Percentiles rank a stretch among this genome's conserved stretches.
Evolutionary conservation across 2,888 invertebrate species (phyloP).

Genomic region (Isotomurus palustris): DNA sequence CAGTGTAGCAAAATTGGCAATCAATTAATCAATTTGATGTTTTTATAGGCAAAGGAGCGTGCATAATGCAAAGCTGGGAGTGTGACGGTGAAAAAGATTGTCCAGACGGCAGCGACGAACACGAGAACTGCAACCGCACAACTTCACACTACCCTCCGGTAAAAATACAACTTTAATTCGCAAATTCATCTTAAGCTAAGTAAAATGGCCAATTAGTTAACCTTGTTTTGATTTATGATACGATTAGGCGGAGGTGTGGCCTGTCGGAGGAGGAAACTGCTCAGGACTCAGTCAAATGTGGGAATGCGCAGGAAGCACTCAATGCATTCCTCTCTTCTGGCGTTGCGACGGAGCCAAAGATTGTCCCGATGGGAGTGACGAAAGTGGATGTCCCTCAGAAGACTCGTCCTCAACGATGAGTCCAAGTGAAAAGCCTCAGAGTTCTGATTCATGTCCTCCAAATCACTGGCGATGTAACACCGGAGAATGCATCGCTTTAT

Average conservation of each 20-base stretch:
- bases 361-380: conserved; percentile 71
- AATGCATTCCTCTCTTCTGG: conserved; percentile 52
- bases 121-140: conserved; percentile 56
- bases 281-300: conserved; percentile 64
- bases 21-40: conserved; percentile 11
- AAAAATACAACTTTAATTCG: too few species aligned
- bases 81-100: conserved; percentile 50
- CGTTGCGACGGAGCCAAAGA: conserved; percentile 54
- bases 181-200: too few species aligned
- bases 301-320: conserved; percentile 62
- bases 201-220: too few species aligned
- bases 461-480: conserved; percentile 58
- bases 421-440: conserved; percentile 11
- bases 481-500: conserved; percentile 59
- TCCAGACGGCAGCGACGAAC: conserved; percentile 61
- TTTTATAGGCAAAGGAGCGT: too few species aligned
- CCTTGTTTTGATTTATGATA: too few species aligned
- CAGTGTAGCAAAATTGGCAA: too few species aligned
- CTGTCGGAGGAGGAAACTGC: conserved; percentile 35
- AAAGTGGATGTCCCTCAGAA: conserved; percentile 56
- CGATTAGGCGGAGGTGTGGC: conserved; percentile 11
- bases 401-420: conserved; percentile 40
- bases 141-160: conserved; percentile 21
- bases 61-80: conserved; percentile 47
- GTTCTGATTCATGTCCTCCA: conserved; percentile 54